Evolutionary conservation across 2,888 invertebrate species (phyloP).

Genomic region (Cistogaster globosa): DNA sequence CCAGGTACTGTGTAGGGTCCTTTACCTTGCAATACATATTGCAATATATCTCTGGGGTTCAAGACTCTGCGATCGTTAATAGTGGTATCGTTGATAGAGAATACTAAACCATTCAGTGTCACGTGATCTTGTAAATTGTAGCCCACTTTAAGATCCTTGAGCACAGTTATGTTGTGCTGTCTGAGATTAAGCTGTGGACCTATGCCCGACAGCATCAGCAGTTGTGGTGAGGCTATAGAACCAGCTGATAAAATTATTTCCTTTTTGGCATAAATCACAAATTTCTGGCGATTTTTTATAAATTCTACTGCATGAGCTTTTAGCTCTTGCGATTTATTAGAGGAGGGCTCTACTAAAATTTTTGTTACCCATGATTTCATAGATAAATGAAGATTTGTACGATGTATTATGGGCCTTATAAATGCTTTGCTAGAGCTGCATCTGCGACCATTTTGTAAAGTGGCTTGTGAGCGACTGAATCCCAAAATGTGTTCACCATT

Average conservation of each 20-base stretch:
- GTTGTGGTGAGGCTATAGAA: conserved; percentile 91
- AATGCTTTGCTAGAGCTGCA: conserved; percentile 93
- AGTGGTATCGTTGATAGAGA: conserved; percentile 88
- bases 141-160: conserved; percentile 90
- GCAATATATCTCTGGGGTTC: conserved; percentile 85
- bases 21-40: conserved; percentile 86
- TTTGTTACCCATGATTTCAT: conserved; percentile 88
- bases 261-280: conserved; percentile 85
- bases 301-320: conserved; percentile 88
- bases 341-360: conserved; percentile 86
- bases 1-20: conserved; percentile 91
- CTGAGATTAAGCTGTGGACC: conserved; percentile 87
- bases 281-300: conserved; percentile 85
- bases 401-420: conserved; percentile 86
- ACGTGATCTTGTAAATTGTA: conserved; percentile 92
- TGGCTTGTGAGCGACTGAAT: conserved; percentile 89
- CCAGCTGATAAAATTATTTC: conserved; percentile 93
- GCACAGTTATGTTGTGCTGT: conserved; percentile 85
- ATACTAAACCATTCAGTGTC: conserved; percentile 88
- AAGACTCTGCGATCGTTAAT: conserved; percentile 86
- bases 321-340: conserved; percentile 77
- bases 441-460: conserved; percentile 88
- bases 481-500: conserved; percentile 87
- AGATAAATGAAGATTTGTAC: conserved; percentile 88
- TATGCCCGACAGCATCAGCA: conserved; percentile 93